Evolutionary conservation across 2,113 vertebrate species (phyloP), one percentile per base, ranked within the genome.

Genomic region (Sapayoa aenigma): DNA sequence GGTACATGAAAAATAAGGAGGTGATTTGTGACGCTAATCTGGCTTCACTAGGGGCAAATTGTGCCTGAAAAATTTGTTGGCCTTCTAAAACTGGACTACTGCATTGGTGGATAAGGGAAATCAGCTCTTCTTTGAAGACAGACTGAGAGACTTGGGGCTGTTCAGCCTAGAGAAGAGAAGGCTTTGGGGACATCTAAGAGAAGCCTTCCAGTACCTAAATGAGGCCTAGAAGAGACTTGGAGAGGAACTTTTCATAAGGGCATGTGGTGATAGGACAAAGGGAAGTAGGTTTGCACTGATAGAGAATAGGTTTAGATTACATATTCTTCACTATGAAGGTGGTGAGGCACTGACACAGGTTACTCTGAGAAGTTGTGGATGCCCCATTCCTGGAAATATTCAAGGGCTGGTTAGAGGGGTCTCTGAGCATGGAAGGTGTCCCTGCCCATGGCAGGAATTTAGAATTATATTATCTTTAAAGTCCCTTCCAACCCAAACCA

Each of bases 171-270:
- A 89, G 28, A 80, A 58, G 6, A 42, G 25, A 33, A 33, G 13
- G 14, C 44, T n/a, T n/a, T 52, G 11, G 0, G 0, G 21, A 37
- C 5, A 33, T 10, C 5, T 37, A 44, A 37, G 19, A 1, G 11
- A 56, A 11, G 12, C 33, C 8, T 67, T 44, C 14, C 19, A 66
- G 44, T 37, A 28, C 37, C 5, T 37, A 27, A 58, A 37, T 12
- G 12, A 2, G 15, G 12, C 12, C 22, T 20, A 5, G 6, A 37
- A 16, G 44, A 81, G 10, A 67, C 37, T 12, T 39, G 33, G 37
- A 67, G 22, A 33, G 33, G 33, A 12, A 50, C 14, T 33, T 80
- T 50, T 27, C 12, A 18, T 22, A 44, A 44, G 12, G 16, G 7
- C 7, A 28, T 5, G 12, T 42, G 52, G 33, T 28, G 27, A 52